Conservation (phyloP, 2,113 vertebrate genomes). For the Panurus biarmicus region DNA sequence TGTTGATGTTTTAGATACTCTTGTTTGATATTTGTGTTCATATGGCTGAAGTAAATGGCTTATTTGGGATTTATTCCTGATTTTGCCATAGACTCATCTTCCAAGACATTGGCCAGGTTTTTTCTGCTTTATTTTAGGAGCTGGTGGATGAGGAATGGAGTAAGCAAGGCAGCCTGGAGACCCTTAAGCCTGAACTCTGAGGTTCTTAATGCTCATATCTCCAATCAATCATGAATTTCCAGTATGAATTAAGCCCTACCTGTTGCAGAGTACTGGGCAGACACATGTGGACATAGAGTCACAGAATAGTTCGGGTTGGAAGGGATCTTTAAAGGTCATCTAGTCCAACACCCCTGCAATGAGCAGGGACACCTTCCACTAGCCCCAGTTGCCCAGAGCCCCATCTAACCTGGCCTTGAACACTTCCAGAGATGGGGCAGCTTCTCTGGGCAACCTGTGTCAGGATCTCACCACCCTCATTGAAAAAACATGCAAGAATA, state of each 20-base stretch:
- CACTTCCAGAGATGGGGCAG: neutral
- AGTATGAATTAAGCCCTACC: neutral
- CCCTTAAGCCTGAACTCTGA: neutral
- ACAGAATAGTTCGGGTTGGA: neutral
- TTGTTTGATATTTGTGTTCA: conserved; percentile 56
- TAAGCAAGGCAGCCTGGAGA: neutral
- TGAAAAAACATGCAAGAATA: neutral
- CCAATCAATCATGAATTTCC: neutral
- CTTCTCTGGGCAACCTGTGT: neutral
- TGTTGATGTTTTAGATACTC: conserved; percentile 56
- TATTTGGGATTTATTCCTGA: neutral
- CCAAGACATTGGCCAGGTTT: neutral
- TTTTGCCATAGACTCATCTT: neutral
- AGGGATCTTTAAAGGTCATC: neutral
- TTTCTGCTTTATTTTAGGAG: neutral
- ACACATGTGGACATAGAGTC: neutral
- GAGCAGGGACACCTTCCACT: neutral
- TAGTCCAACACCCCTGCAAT: neutral
- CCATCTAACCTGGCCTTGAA: neutral
- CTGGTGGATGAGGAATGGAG: neutral
- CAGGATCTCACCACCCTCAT: neutral
- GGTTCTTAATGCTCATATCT: neutral
- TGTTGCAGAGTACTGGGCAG: neutral
- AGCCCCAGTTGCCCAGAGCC: neutral
- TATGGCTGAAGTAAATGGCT: conserved; percentile 29